Evolutionary conservation across 2,113 vertebrate genomes (phyloP).

Genomic region (Paramormyrops kingsleyae): DNA sequence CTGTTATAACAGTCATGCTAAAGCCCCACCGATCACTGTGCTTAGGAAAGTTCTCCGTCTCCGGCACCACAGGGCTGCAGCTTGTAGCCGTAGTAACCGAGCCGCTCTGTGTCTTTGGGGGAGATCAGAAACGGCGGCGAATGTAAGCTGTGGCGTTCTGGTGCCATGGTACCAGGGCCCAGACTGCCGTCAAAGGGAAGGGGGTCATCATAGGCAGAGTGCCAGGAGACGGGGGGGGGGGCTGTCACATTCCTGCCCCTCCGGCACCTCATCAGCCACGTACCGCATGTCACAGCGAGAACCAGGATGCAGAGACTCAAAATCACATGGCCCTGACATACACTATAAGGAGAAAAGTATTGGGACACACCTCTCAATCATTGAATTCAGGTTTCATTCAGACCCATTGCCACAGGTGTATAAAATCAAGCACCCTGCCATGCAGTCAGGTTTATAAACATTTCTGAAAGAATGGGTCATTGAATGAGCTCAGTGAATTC

Average conservation of each 20-base stretch:
- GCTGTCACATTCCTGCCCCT: neutral
- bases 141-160: neutral
- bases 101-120: neutral
- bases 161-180: neutral
- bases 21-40: neutral
- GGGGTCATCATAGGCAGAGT: neutral
- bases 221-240: neutral
- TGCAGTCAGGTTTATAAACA: neutral
- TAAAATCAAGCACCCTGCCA: neutral
- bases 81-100: neutral
- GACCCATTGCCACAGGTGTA: neutral
- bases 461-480: neutral
- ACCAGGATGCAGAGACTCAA: neutral
- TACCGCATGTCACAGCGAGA: neutral
- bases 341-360: neutral
- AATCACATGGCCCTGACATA: neutral
- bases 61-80: neutral
- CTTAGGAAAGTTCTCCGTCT: neutral
- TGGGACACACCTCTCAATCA: neutral
- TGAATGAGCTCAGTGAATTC: neutral
- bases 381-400: neutral
- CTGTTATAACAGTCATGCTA: neutral
- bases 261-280: neutral
- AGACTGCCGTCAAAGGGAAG: neutral
- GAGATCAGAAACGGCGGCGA: neutral